Evolutionary conservation across 2,888 invertebrate species (phyloP).

Genomic region (Erebia epiphron): DNA sequence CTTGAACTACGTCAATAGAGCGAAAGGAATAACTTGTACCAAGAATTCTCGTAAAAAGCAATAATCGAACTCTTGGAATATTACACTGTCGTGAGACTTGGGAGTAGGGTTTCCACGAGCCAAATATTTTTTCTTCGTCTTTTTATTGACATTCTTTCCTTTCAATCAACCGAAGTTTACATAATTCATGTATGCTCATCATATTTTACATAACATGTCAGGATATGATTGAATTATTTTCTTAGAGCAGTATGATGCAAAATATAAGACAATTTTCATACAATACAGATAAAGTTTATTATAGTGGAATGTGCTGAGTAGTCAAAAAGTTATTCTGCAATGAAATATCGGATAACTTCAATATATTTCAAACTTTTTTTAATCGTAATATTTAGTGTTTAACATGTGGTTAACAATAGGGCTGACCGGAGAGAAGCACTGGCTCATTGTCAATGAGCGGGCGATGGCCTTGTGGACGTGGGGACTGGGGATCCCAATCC

Average conservation of each 20-base stretch:
- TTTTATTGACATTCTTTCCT: constrained; percentile 24
- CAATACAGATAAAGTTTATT: neutral
- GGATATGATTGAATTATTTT: constrained; percentile 10
- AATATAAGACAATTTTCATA: neutral
- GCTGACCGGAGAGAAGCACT: too few species aligned
- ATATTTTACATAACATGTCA: constrained; percentile 9
- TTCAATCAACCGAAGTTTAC: neutral
- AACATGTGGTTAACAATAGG: too few species aligned
- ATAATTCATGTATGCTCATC: constrained; percentile 1
- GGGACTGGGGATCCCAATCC: too few species aligned
- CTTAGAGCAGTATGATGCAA: neutral
- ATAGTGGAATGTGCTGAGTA: neutral
- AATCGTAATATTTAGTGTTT: too few species aligned
- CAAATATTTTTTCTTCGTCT: neutral
- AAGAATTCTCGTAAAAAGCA: constrained; percentile 48
- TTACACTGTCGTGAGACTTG: constrained; percentile 56
- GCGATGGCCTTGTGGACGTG: too few species aligned
- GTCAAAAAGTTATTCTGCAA: too few species aligned
- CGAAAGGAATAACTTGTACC: constrained; percentile 25
- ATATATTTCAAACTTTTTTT: too few species aligned
- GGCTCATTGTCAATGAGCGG: too few species aligned
- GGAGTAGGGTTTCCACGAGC: constrained; percentile 17
- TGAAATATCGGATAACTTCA: too few species aligned
- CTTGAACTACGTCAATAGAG: constrained; percentile 23
- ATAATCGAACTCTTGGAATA: constrained; percentile 53